Conservation (phyloP, 2,888 invertebrate genomes). For the Pristionchus japonicus region DNA sequence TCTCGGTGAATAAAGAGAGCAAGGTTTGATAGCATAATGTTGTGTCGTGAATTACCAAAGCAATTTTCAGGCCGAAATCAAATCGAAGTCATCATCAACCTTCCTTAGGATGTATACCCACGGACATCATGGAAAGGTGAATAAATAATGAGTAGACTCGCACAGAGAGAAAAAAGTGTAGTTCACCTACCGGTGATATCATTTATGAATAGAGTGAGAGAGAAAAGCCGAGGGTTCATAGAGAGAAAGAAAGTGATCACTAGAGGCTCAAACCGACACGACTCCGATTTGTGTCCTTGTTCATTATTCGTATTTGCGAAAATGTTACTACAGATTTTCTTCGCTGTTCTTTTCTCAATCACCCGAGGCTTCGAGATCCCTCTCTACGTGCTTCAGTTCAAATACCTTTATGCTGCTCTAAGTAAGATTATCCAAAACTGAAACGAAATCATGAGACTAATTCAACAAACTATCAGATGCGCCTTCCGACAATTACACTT, state of each 20-base stretch:
- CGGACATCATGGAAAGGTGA: background rate
- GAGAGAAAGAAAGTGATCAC: no score
- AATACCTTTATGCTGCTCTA: slow-evolving; percentile 6
- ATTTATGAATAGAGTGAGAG: no score
- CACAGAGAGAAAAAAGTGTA: no score
- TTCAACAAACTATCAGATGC: background rate
- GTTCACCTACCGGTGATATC: no score
- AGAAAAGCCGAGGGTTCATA: no score
- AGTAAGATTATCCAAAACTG: background rate
- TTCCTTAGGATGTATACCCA: slow-evolving; percentile 21
- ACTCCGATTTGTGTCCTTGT: no score
- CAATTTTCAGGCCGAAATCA: no score
- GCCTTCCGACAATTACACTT: background rate
- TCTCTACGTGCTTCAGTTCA: background rate
- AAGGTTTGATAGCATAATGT: no score
- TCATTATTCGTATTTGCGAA: no score
- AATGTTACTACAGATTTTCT: background rate
- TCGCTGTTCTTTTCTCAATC: background rate
- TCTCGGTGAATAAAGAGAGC: background rate
- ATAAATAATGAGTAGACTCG: no score
- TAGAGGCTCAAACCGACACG: no score
- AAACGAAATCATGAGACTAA: background rate
- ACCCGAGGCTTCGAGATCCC: slow-evolving; percentile 26
- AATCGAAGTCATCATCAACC: background rate
- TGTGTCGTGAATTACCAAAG: no score